phyloP scores from a whole-genome alignment of 2,113 vertebrate species.

The Xiphophorus hellerii region DNA sequence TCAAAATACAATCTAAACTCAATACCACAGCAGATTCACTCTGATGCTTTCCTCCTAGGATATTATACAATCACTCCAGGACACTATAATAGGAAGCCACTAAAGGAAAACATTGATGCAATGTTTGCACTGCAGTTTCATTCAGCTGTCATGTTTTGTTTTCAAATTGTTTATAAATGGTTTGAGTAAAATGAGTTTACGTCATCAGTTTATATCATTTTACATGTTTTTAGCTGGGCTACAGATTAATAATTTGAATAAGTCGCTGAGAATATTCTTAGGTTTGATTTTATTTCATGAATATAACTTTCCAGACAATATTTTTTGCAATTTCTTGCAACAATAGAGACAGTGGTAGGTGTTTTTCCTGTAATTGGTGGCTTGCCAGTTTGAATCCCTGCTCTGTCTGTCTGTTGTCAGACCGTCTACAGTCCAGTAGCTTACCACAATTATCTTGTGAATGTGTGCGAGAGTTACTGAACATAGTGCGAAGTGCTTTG shows the following conservation, averaged over 20 bases:
- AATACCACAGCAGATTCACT: slow-evolving; percentile 11
- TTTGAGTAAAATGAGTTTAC: background rate
- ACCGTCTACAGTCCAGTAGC: too few species aligned
- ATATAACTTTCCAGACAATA: too few species aligned
- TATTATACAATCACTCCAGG: slow-evolving; percentile 11
- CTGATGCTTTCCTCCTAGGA: slow-evolving; percentile 14
- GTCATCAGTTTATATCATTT: background rate
- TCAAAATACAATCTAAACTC: slow-evolving; percentile 24
- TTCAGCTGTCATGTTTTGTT: slow-evolving; percentile 25
- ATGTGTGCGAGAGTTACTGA: too few species aligned
- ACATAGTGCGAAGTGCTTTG: too few species aligned
- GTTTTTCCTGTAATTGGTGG: too few species aligned
- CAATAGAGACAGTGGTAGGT: too few species aligned
- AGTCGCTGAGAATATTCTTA: background rate
- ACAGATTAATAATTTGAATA: background rate
- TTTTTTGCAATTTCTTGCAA: too few species aligned
- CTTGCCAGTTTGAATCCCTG: too few species aligned
- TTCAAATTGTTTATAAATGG: slow-evolving; percentile 11
- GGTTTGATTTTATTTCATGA: background rate
- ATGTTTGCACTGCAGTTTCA: background rate
- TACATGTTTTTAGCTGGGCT: background rate
- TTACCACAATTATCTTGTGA: too few species aligned
- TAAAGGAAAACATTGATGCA: background rate
- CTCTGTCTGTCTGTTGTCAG: too few species aligned
- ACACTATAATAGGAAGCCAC: slow-evolving; percentile 14